Evolutionary conservation across 2,888 invertebrate genomes (phyloP), one percentile per base, ranked within the genome.

Genomic region (Chymomyza fuscimana): DNA sequence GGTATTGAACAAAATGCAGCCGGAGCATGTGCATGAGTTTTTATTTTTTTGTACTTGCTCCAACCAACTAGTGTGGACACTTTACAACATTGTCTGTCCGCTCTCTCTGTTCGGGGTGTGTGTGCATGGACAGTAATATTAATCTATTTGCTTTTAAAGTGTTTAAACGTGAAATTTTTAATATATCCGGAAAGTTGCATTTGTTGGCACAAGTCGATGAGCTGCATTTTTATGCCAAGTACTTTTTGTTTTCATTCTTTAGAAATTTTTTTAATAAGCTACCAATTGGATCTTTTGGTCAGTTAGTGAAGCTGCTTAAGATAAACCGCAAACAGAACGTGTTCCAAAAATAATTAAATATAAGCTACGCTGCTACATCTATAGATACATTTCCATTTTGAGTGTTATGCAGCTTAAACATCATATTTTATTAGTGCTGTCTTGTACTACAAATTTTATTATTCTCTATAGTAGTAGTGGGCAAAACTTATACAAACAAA

Each of bases 61-160:
- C 82, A 72, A 70, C 40, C 40, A 77, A 84, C 77, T 84, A 79
- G 69, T 84, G 86, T 82, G 87, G 83, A 83, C 83, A 83, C 83
- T 83, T 83, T 86, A 84, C 84, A 83, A 81, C 86, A 82, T 77
- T 65, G 36, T 67, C n/a, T 25, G 60, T 36, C 52, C 9, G 32
- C n/a, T n/a, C 22, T 46, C 40, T 65, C 32, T 0, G 32, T 32
- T 32, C 7, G 32, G 22, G 50, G 40, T 65, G 58, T 58, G 56
- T 36, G 58, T 58, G 25, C 40, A 56, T 12, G 40, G 40, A 46
- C 40, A 46, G 40, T 46, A 46, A 46, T 46, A 46, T 46, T 46
- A 46, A 46, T 46, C 40, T 46, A 46, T 46, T 46, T 46, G 40
- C 40, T 46, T 46, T 46, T 46, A 46, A 46, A 46, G 40, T 46